These are phyloP conservation scores for Ypsolopha scabrella DNA, from an alignment of 2,888 invertebrate species.

Conservation along the genomic window DNA sequence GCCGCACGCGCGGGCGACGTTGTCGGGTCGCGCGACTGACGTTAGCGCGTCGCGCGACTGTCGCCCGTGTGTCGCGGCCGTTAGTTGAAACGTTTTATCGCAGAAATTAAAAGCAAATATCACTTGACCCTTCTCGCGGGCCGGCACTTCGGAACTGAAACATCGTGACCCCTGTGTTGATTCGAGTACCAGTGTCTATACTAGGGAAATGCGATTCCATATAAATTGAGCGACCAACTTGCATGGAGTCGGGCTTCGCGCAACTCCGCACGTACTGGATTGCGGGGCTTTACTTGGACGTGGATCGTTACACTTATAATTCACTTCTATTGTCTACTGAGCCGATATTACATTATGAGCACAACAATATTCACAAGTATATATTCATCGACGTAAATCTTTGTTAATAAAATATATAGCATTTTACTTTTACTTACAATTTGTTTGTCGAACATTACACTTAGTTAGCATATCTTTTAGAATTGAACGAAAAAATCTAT, in stretches of 20 bases:
- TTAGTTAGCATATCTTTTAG: no score
- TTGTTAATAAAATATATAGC: conserved; percentile 4
- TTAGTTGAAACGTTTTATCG: background rate
- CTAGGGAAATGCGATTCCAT: no score
- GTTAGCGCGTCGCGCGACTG: background rate
- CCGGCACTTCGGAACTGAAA: background rate
- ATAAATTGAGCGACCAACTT: no score
- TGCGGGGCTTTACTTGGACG: no score
- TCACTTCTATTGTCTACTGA: background rate
- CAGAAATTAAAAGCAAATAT: conserved; percentile 28
- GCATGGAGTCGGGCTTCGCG: no score
- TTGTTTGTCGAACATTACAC: no score
- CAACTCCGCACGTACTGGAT: no score
- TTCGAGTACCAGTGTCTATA: no score
- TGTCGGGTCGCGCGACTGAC: background rate
- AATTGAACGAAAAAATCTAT: no score
- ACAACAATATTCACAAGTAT: background rate
- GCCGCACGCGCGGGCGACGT: no score
- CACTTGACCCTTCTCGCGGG: conserved; percentile 23
- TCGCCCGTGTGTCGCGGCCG: background rate
- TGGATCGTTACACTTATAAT: background rate
- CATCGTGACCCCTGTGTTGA: background rate
- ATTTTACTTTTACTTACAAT: background rate
- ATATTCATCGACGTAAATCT: background rate
- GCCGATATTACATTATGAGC: background rate